These are phyloP conservation scores for Drosophila erecta DNA, from an alignment of 1,140 invertebrate species.

Conservation along the genomic window DNA sequence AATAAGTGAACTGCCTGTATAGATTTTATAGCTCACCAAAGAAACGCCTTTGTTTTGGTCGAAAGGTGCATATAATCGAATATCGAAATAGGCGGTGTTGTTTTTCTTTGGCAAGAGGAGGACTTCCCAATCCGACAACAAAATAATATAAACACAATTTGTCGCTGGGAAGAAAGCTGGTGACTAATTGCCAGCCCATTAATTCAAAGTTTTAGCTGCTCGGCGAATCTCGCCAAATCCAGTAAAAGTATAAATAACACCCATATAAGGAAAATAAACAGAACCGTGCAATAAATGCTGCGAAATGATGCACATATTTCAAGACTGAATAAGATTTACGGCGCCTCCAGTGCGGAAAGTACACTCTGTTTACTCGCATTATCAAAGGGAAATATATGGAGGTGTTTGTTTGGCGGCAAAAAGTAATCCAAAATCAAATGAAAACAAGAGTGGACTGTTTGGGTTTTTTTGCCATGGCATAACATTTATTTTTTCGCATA, in stretches of 20 bases:
- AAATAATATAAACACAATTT: conserved; percentile 13
- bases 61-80: no score
- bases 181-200: conserved; percentile 28
- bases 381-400: conserved; percentile 17
- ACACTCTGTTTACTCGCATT: neutral
- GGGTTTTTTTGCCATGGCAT: conserved; percentile 29
- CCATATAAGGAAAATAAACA: neutral
- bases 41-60: no score
- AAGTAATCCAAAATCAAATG: conserved; percentile 14
- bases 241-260: conserved; percentile 4
- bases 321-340: neutral
- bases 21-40: neutral
- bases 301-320: neutral
- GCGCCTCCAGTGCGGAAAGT: neutral
- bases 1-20: neutral
- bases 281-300: neutral
- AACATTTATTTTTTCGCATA: conserved; percentile 60
- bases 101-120: neutral
- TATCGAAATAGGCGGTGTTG: neutral
- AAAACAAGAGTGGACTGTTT: conserved; percentile 12
- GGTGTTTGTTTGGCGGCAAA: conserved; percentile 22
- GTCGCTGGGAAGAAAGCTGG: conserved; percentile 1
- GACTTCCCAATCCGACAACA: conserved; percentile 5
- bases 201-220: conserved; percentile 8
- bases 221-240: neutral